Evolutionary conservation across 1,140 invertebrate genomes (phyloP).

Genomic region (Drosophila bifasciata): DNA sequence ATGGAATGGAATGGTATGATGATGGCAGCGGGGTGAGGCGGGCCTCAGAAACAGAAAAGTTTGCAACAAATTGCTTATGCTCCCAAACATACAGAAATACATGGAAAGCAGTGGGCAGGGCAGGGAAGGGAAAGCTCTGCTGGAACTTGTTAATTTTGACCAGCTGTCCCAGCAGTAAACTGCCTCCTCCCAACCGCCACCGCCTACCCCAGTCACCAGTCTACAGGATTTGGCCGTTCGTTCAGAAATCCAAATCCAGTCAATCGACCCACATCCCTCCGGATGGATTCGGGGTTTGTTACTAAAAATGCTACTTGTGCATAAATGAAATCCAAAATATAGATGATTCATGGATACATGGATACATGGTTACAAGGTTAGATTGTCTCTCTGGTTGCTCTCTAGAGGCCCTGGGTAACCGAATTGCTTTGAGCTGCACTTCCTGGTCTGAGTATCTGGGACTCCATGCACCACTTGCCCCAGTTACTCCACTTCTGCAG

Average conservation of each 20-base stretch:
- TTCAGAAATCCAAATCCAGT: too few species aligned
- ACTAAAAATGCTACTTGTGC: constrained; percentile 67
- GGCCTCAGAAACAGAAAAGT: constrained; percentile 63
- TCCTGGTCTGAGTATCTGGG: constrained; percentile 5
- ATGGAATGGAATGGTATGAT: neutral
- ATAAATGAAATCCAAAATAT: constrained; percentile 68
- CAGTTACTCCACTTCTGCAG: too few species aligned
- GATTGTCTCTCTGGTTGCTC: neutral
- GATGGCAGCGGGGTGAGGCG: neutral
- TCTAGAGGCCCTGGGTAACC: too few species aligned
- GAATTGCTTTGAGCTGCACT: neutral
- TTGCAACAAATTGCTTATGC: constrained; percentile 79
- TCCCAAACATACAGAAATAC: constrained; percentile 59
- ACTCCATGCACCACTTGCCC: neutral
- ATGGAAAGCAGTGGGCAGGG: neutral
- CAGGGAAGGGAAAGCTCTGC: constrained; percentile 46
- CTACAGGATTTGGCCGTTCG: too few species aligned
- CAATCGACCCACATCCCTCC: neutral
- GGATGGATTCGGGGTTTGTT: neutral
- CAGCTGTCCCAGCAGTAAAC: constrained; percentile 75
- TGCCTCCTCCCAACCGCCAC: constrained; percentile 19
- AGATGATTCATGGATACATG: constrained; percentile 41
- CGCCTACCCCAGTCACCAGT: neutral
- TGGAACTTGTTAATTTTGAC: constrained; percentile 80
- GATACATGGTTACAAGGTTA: neutral